Conservation (phyloP, 2,113 vertebrate genomes). For the Athene cunicularia region DNA sequence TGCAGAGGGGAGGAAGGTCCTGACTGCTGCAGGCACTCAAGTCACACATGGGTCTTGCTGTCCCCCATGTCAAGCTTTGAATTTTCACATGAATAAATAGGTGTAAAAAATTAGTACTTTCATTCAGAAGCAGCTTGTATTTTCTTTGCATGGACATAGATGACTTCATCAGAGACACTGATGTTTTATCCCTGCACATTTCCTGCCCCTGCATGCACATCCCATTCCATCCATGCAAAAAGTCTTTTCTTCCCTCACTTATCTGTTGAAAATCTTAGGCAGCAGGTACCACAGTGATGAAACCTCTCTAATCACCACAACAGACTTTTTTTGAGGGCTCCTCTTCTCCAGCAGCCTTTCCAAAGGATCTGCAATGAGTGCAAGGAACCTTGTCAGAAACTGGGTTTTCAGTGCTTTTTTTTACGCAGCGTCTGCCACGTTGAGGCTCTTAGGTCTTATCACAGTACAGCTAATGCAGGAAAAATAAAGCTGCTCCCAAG, state of each 20-base stretch:
- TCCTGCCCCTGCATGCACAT: not conserved
- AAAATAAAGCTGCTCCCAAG: slow-evolving; percentile 61
- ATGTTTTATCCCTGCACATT: not conserved
- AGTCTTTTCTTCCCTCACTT: not conserved
- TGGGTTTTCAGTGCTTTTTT: not conserved
- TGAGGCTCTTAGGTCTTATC: slow-evolving; percentile 20
- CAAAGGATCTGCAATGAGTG: not conserved
- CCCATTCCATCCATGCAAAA: not conserved
- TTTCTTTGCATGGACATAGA: not conserved
- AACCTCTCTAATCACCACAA: not conserved
- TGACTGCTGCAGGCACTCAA: not conserved
- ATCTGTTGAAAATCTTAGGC: not conserved
- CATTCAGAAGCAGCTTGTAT: not conserved
- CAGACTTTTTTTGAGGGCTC: not conserved
- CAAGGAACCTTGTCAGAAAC: not conserved
- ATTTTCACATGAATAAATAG: not conserved
- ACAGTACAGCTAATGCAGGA: not conserved
- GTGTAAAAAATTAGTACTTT: fast-evolving
- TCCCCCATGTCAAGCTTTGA: not conserved
- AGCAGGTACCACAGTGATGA: not conserved
- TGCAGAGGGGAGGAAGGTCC: not conserved
- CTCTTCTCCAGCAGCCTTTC: not conserved
- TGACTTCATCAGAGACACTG: not conserved
- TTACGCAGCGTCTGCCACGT: not conserved
- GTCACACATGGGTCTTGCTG: not conserved